Conservation (phyloP, 2,888 invertebrate genomes). For the Lordiphosa fenestrarum region DNA sequence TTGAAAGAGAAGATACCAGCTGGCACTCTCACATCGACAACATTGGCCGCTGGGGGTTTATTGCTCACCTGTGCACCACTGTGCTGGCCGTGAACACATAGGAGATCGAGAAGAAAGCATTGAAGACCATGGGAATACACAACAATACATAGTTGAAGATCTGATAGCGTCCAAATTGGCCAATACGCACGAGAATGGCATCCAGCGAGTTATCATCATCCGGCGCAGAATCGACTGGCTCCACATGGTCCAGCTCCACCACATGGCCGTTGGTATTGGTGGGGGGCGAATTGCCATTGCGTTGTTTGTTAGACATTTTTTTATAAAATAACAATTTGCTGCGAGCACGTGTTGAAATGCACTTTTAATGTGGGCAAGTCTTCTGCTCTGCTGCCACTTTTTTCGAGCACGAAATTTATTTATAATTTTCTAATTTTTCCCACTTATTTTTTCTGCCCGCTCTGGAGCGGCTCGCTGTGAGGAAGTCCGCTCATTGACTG, state of each 20-base stretch:
- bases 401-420: slow-evolving; percentile 34
- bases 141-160: slow-evolving; percentile 83
- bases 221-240: slow-evolving; percentile 9
- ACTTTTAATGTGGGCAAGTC: slow-evolving; percentile 39
- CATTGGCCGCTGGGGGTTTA: too few species aligned
- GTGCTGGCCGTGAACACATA: slow-evolving; percentile 87
- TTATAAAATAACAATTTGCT: background rate
- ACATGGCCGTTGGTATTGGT: slow-evolving; percentile 38
- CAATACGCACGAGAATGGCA: slow-evolving; percentile 79
- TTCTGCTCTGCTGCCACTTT: slow-evolving; percentile 11
- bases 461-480: slow-evolving; percentile 41
- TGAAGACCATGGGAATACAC: slow-evolving; percentile 84
- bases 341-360: slow-evolving; percentile 53
- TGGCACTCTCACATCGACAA: too few species aligned
- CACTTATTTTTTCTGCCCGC: slow-evolving; percentile 15
- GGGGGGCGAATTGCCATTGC: slow-evolving; percentile 12
- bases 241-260: slow-evolving; percentile 16
- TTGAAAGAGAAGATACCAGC: too few species aligned
- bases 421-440: slow-evolving; percentile 4
- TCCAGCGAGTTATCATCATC: slow-evolving; percentile 65
- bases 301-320: slow-evolving; percentile 20
- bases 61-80: slow-evolving; percentile 85
- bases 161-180: slow-evolving; percentile 86
- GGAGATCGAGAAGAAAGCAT: slow-evolving; percentile 84
- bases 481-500: slow-evolving; percentile 52